Percentiles rank a stretch among this genome's conserved stretches.
These are phyloP conservation scores for Tachina fera DNA, from an alignment of 2,888 invertebrate species.

Conservation along the genomic window DNA sequence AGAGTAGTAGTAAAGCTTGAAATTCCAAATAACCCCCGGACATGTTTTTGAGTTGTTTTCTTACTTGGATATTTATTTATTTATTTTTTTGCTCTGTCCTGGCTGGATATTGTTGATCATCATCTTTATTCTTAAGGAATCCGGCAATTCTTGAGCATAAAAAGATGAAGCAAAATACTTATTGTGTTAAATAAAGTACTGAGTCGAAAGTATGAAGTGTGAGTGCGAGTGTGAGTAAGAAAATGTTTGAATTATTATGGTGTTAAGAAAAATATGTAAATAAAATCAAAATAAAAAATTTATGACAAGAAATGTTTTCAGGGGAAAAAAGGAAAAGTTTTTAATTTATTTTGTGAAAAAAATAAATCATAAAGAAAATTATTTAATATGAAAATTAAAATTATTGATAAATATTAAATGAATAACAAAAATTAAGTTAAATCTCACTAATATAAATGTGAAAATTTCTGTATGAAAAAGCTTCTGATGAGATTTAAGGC, in stretches of 20 bases:
- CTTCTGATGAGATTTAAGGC: too few relatives aligned
- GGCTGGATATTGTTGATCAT: conserved; percentile 45
- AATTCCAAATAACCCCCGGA: conserved; percentile 61
- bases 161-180: conserved; percentile 39
- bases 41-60: conserved; percentile 61
- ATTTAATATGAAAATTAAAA: conserved; percentile 46
- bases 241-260: conserved; percentile 62
- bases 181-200: background rate
- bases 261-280: conserved; percentile 59
- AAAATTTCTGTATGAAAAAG: too few relatives aligned
- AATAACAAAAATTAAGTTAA: background rate
- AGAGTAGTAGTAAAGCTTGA: conserved; percentile 60
- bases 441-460: too few relatives aligned
- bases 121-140: conserved; percentile 56
- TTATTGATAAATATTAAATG: conserved; percentile 22
- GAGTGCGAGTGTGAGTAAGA: conserved; percentile 30
- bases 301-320: conserved; percentile 13
- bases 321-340: background rate
- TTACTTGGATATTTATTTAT: conserved; percentile 32
- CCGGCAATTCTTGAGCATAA: conserved; percentile 61
- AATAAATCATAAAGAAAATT: conserved; percentile 33
- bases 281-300: conserved; percentile 41
- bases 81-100: background rate
- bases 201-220: background rate
- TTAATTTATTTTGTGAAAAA: conserved; percentile 12